A percentile compares a stretch with the other conserved stretches of the same genome.
These are phyloP conservation scores for Drosophila ficusphila DNA, from an alignment of 1,140 invertebrate species.

Conservation along the genomic window DNA sequence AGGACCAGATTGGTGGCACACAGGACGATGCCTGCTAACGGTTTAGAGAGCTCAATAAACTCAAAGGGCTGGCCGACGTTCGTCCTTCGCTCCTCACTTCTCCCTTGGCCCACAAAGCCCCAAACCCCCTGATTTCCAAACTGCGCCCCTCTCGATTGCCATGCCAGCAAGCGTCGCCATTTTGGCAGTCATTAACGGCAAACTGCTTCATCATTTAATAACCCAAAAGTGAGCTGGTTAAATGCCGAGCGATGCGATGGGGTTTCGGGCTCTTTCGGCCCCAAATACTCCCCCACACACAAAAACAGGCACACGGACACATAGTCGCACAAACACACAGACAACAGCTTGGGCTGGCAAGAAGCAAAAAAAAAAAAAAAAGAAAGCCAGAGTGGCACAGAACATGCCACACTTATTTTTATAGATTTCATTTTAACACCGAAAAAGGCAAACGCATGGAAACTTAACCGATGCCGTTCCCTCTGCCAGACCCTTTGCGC, in stretches of 20 bases:
- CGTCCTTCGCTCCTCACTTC: neutral
- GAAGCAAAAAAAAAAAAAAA: conserved; percentile 12
- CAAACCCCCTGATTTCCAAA: no score
- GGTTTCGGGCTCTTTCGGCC: conserved; percentile 44
- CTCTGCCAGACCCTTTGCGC: neutral
- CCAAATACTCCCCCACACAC: conserved; percentile 32
- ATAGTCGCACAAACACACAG: conserved; percentile 38
- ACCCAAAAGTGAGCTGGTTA: conserved; percentile 83
- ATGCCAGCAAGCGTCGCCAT: conserved; percentile 61
- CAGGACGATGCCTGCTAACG: conserved; percentile 50
- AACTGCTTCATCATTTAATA: conserved; percentile 83
- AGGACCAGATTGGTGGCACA: conserved; percentile 39
- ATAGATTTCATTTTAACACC: conserved; percentile 83
- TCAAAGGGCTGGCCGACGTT: conserved; percentile 61
- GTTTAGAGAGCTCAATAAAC: conserved; percentile 79
- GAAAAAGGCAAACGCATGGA: conserved; percentile 81
- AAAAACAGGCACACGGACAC: conserved; percentile 38
- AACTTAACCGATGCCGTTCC: conserved; percentile 49
- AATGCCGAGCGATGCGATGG: conserved; percentile 65
- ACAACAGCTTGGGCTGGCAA: conserved; percentile 58
- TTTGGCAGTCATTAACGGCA: conserved; percentile 82
- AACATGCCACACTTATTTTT: conserved; percentile 83
- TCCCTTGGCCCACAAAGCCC: neutral
- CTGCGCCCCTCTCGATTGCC: conserved; percentile 28
- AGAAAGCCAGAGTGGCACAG: conserved; percentile 59